Percentiles rank a stretch among this genome's conserved stretches.
Conservation (phyloP, 2,888 invertebrate species). For the Agrochola litura region DNA sequence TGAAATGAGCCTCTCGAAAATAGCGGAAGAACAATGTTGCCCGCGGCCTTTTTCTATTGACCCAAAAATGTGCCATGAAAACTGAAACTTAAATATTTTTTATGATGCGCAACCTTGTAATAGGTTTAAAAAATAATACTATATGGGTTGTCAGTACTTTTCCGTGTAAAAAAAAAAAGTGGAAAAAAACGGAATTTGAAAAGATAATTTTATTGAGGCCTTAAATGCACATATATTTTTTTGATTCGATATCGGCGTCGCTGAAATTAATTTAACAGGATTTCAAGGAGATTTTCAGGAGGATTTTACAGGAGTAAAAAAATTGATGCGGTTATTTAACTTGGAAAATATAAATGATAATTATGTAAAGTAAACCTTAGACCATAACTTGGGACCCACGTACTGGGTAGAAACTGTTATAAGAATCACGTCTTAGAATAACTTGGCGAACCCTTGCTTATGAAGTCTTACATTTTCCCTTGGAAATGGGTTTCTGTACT, state of each 20-base stretch:
- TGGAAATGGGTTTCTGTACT: constrained; percentile 51
- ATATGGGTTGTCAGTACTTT: too few species aligned
- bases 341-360: constrained; percentile 8
- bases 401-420: constrained; percentile 34
- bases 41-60: constrained; percentile 36
- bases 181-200: not conserved
- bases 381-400: constrained; percentile 10
- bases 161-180: too few species aligned
- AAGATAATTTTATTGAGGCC: too few species aligned
- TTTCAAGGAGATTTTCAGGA: too few species aligned
- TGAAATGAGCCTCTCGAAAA: constrained; percentile 19
- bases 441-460: constrained; percentile 53
- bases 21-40: constrained; percentile 22
- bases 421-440: constrained; percentile 49
- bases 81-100: constrained; percentile 25
- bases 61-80: constrained; percentile 22
- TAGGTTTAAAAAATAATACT: not conserved
- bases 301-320: not conserved
- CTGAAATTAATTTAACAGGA: not conserved
- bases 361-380: constrained; percentile 27
- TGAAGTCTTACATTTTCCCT: constrained; percentile 60
- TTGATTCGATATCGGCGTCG: too few species aligned
- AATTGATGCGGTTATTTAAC: not conserved
- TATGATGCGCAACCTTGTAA: constrained; percentile 20
- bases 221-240: not conserved